Percentiles rank a stretch among this genome's conserved stretches.
Conservation (phyloP, 2,888 invertebrate species). For the Ichneumoninae sp. region DNA sequence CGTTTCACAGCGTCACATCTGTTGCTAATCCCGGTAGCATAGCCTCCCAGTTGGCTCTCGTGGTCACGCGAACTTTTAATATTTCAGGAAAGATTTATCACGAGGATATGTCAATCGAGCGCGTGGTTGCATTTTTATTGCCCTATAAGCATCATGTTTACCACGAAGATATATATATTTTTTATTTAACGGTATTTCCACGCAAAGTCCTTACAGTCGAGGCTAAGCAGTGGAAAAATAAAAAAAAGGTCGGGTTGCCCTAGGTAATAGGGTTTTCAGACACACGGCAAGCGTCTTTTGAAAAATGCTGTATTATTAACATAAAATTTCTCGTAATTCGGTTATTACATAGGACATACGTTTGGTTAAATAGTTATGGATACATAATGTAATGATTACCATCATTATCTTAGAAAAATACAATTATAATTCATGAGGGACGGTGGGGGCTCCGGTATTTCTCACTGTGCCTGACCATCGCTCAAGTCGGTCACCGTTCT, state of each 20-base stretch:
- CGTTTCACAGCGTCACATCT: not conserved
- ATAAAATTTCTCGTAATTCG: slow-evolving; percentile 41
- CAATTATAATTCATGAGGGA: slow-evolving; percentile 44
- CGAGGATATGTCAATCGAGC: slow-evolving; percentile 45
- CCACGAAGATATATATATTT: not conserved
- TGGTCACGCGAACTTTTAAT: slow-evolving; percentile 59
- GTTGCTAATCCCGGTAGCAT: slow-evolving; percentile 1
- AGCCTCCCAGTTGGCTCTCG: not conserved
- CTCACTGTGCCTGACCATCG: slow-evolving; percentile 13
- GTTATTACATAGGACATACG: slow-evolving; percentile 57
- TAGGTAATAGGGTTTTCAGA: not conserved
- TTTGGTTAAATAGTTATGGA: slow-evolving; percentile 55
- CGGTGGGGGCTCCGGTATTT: slow-evolving; percentile 19
- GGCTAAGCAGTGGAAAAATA: not conserved
- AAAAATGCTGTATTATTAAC: slow-evolving; percentile 46
- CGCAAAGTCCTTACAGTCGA: not conserved
- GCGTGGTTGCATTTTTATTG: slow-evolving; percentile 17
- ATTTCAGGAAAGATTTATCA: slow-evolving; percentile 63
- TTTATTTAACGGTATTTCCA: slow-evolving; percentile 21
- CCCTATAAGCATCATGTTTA: slow-evolving; percentile 12
- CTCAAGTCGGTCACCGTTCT: not conserved
- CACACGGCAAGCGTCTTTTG: not conserved
- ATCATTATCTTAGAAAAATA: slow-evolving; percentile 48
- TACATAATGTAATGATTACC: slow-evolving; percentile 32
- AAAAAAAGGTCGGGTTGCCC: not conserved